Conservation (phyloP, 2,113 vertebrate species). For the Oceanodroma tethys region DNA sequence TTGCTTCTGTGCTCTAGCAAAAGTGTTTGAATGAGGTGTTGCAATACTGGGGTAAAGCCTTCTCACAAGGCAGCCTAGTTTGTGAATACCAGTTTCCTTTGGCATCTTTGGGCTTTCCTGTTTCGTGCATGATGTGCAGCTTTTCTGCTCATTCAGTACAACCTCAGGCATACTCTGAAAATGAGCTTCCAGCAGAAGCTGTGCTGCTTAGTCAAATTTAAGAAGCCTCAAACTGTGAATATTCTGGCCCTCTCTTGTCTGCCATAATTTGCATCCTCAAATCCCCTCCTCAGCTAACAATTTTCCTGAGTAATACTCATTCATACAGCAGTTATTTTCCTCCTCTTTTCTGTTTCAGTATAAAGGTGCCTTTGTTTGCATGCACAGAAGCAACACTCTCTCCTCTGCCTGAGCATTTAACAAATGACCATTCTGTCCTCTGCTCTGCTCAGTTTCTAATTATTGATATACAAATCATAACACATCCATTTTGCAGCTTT, state of each 20-base stretch:
- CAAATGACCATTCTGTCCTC: neutral
- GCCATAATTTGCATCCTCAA: neutral
- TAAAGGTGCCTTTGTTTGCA: neutral
- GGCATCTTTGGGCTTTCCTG: neutral
- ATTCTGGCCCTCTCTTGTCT: neutral
- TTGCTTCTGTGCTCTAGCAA: neutral
- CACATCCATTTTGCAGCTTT: neutral
- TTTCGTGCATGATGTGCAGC: neutral
- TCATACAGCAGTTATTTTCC: neutral
- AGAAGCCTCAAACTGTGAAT: neutral
- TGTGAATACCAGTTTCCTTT: neutral
- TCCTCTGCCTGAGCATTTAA: neutral
- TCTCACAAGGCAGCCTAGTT: neutral
- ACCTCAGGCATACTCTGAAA: neutral
- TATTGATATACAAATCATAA: neutral
- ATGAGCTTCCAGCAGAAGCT: neutral
- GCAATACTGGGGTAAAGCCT: neutral
- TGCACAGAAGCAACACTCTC: neutral
- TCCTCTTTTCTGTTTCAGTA: neutral
- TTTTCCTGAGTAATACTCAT: neutral
- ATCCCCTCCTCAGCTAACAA: neutral
- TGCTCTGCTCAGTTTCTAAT: neutral
- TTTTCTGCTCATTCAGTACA: neutral
- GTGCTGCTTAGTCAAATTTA: neutral
- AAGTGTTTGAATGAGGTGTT: neutral